These are phyloP conservation scores for Eupsilia transversa DNA, from an alignment of 2,888 invertebrate species.

Conservation along the genomic window DNA sequence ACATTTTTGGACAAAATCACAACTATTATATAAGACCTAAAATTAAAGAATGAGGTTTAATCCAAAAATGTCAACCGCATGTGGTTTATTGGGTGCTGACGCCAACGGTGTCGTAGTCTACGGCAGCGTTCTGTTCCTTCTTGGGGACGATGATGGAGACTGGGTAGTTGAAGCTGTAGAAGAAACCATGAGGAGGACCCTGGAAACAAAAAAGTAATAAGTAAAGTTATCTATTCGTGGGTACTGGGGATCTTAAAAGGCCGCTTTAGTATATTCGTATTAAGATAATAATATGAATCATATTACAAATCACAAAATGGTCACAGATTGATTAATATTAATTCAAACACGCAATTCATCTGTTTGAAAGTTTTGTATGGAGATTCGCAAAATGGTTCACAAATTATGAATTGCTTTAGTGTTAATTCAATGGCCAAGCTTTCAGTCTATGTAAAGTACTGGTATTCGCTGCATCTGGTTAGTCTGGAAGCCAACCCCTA, in stretches of 20 bases:
- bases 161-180: constrained; percentile 93
- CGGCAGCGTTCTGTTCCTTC: constrained; percentile 72
- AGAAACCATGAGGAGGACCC: constrained; percentile 93
- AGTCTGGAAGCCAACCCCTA: no score
- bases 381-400: background rate
- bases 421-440: no score
- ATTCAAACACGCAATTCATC: background rate
- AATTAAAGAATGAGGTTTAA: constrained; percentile 19
- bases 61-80: constrained; percentile 34
- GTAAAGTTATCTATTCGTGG: background rate
- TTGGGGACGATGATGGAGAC: constrained; percentile 88
- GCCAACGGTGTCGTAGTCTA: constrained; percentile 79
- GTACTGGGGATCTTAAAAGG: background rate
- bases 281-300: no score
- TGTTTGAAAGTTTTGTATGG: background rate
- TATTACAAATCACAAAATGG: background rate
- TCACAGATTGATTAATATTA: background rate
- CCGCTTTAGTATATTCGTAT: background rate
- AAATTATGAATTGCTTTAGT: background rate
- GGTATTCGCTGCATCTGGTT: no score
- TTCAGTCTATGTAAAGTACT: no score
- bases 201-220: constrained; percentile 65
- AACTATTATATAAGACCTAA: constrained; percentile 7
- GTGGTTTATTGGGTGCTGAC: constrained; percentile 41
- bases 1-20: constrained; percentile 34